Evolutionary conservation across 2,113 vertebrate species (phyloP).

Genomic region (Chlorodrepanis virens): DNA sequence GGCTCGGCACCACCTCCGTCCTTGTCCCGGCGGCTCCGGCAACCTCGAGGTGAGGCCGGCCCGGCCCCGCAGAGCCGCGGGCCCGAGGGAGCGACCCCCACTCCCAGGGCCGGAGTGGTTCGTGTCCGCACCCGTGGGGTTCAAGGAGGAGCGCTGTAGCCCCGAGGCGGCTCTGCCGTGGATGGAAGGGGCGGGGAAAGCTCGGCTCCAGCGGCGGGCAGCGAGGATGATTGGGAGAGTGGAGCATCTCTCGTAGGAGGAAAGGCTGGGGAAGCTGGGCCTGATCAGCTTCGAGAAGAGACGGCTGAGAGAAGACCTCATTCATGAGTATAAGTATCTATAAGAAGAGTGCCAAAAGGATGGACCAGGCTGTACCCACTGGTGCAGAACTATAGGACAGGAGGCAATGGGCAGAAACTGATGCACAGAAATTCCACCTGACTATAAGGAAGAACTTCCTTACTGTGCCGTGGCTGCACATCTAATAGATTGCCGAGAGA

Average conservation of each 20-base stretch:
- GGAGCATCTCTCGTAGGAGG: not conserved
- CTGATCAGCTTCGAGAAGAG: too few relatives aligned
- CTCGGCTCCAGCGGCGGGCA: not conserved
- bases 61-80: too few relatives aligned
- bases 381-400: too few relatives aligned
- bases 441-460: too few relatives aligned
- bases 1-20: not conserved
- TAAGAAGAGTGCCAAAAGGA: too few relatives aligned
- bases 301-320: not conserved
- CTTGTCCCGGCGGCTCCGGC: not conserved
- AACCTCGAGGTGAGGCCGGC: not conserved
- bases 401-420: not conserved
- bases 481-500: not conserved
- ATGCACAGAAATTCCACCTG: not conserved
- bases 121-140: not conserved
- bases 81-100: not conserved
- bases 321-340: not conserved
- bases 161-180: not conserved
- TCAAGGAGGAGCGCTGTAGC: accelerated
- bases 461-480: not conserved
- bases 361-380: not conserved
- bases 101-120: not conserved
- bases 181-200: too few relatives aligned
- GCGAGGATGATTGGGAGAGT: accelerated
- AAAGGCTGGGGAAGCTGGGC: not conserved